A percentile compares a stretch with the other conserved stretches of the same genome.
Conservation (phyloP, 2,888 invertebrate genomes). For the Pedicia rivosa region DNA sequence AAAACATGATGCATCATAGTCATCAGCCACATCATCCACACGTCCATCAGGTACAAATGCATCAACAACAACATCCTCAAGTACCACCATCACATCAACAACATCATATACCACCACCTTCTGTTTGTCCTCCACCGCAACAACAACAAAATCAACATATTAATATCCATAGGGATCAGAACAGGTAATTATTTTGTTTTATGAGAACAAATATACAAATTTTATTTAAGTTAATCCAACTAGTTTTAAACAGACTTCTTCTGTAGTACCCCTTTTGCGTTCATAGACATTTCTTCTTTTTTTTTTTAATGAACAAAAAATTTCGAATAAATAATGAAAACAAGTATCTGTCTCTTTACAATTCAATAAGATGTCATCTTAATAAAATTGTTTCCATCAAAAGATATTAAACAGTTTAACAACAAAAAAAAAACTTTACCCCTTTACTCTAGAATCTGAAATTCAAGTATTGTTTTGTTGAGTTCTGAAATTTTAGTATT, state of each 20-base stretch:
- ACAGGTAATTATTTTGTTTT: slow-evolving; percentile 1
- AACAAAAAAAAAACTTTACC: too few species aligned
- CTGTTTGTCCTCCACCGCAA: background rate
- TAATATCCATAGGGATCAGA: slow-evolving; percentile 1
- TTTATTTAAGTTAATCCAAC: too few species aligned
- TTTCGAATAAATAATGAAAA: too few species aligned
- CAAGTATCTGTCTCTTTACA: too few species aligned
- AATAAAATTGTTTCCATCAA: too few species aligned
- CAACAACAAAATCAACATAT: slow-evolving; percentile 4
- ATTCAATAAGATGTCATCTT: too few species aligned
- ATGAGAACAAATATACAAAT: background rate
- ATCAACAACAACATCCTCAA: slow-evolving; percentile 11
- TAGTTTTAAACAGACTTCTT: background rate
- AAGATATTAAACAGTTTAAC: too few species aligned
- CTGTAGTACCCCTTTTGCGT: background rate
- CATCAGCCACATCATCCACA: slow-evolving; percentile 14
- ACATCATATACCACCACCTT: slow-evolving; percentile 2
- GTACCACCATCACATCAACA: background rate
- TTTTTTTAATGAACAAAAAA: too few species aligned
- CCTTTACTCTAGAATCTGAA: too few species aligned
- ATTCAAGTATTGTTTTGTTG: too few species aligned
- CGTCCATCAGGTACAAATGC: slow-evolving; percentile 11
- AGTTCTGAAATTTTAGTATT: too few species aligned
- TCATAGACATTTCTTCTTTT: background rate
- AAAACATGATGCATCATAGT: slow-evolving; percentile 13